Base-by-base conservation (phyloP, 2,888 invertebrate genomes). In the Argyra leucocephala region DNA sequence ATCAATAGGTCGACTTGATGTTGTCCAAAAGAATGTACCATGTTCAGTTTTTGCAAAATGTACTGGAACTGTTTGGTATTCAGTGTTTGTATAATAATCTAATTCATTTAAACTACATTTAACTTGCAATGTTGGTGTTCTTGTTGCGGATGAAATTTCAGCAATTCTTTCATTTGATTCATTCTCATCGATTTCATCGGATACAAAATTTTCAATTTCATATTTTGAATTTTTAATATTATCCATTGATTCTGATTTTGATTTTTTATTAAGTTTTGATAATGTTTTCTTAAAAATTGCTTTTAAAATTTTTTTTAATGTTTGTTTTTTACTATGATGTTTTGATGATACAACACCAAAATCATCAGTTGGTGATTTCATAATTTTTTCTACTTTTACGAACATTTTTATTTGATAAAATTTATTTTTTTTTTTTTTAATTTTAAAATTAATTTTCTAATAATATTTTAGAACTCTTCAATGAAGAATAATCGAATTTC, bases 1-100 rank as follows among this genome's bases (percentile, higher is more conserved):
- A 64, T 78, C 77, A 48, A 18, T 48, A 31, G 31, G 1, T 10
- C 31, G 31, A 18, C 18, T 9, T 70, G 85, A 81, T 57, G 85
- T 86, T 63, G 88, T 88, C 90, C 90, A 90, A 82, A 89, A 89
- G 82, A 90, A 90, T 69, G 89, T 89, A 70, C 90, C 90, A 70
- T 88, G 88, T 71, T 88, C 86, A 18, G 90, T 89, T 75, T 87
- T 83, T 22, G 88, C 87, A 76, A 89, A 90, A 79, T 89, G 88
- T 36, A 90, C 88, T 1, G 90, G 90, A 72, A 76, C 48, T 48
- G 48, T 48, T 48, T 15, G 48, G 18, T 48, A 48, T 48, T 48
- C 48, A 18, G 48, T 18, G 18, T 48, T 48, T 48, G 9, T 48
- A 48, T 48, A 48, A 48, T 48, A 48, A 48, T 48, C 48, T 15